Evolutionary conservation across 1,140 invertebrate species (phyloP).

Genomic region (Aphidius gifuensis): DNA sequence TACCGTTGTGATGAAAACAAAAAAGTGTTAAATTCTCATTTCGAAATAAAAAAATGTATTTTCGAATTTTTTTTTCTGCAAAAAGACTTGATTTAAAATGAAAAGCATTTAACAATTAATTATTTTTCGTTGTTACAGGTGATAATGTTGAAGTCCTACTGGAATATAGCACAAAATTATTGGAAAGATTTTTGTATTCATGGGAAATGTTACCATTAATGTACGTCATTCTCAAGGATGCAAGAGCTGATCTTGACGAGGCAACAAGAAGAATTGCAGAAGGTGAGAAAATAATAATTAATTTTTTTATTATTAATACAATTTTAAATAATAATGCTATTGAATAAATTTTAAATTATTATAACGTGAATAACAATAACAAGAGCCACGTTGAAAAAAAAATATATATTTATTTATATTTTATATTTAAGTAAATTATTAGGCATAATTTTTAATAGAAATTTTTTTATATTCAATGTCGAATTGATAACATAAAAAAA

Average conservation of each 20-base stretch:
- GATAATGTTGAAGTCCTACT: conserved; percentile 60
- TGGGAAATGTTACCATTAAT: conserved; percentile 72
- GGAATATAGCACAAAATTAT: conserved; percentile 66
- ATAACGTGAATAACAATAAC: not conserved
- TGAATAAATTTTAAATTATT: not conserved
- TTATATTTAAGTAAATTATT: too few species aligned
- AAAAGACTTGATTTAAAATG: too few species aligned
- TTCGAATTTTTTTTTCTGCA: too few species aligned
- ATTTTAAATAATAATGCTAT: conserved; percentile 6
- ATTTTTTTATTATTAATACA: not conserved
- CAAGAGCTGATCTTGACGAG: conserved; percentile 65
- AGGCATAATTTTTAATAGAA: too few species aligned
- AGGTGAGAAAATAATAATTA: conserved; percentile 54
- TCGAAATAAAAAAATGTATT: too few species aligned
- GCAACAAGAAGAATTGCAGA: conserved; percentile 67
- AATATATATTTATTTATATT: too few species aligned
- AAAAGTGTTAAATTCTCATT: too few species aligned
- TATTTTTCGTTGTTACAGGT: conserved; percentile 41
- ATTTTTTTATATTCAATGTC: too few species aligned
- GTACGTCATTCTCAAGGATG: conserved; percentile 69
- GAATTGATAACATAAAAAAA: too few species aligned
- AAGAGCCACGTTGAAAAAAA: too few species aligned
- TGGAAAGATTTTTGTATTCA: conserved; percentile 69
- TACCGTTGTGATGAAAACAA: too few species aligned
- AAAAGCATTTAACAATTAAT: too few species aligned